Evolutionary conservation across 2,888 invertebrate species (phyloP).

Genomic region (Stenchaetothrips biformis): DNA sequence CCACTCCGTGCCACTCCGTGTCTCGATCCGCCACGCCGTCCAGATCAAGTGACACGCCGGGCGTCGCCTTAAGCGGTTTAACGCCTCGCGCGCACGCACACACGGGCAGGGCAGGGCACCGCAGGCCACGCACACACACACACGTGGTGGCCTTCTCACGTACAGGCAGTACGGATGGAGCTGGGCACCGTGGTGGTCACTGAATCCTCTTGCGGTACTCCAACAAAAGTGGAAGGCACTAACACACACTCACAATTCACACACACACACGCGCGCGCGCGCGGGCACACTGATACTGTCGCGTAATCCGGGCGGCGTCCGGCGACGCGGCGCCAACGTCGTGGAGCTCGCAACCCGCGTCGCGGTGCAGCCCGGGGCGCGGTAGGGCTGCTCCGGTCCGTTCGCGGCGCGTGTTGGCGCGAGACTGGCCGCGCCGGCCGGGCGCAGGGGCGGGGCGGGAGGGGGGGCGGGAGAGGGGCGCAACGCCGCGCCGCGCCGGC

Average conservation of each 20-base stretch:
- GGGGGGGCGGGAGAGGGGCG: not conserved
- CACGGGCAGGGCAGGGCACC: not conserved
- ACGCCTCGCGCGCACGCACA: too few relatives aligned
- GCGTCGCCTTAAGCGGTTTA: too few relatives aligned
- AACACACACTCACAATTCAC: not conserved
- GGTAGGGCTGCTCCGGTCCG: not conserved
- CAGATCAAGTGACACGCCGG: too few relatives aligned
- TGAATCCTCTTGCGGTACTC: slow-evolving; percentile 18
- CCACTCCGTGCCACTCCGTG: too few relatives aligned
- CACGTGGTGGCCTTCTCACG: slow-evolving; percentile 2
- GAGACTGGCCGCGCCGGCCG: not conserved
- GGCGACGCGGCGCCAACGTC: not conserved
- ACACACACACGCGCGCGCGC: not conserved
- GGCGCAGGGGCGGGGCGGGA: not conserved
- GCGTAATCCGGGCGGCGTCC: not conserved
- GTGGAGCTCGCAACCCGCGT: not conserved
- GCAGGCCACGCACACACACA: not conserved
- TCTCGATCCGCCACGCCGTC: too few relatives aligned
- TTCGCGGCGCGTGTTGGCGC: not conserved
- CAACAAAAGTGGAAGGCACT: not conserved
- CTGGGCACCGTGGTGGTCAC: not conserved
- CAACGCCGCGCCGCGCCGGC: not conserved
- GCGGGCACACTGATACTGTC: not conserved
- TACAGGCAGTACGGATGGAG: not conserved
- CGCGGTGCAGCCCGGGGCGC: not conserved